phyloP scores from a whole-genome alignment of 2,113 vertebrate genomes.

The Sclerurus mexicanus region DNA sequence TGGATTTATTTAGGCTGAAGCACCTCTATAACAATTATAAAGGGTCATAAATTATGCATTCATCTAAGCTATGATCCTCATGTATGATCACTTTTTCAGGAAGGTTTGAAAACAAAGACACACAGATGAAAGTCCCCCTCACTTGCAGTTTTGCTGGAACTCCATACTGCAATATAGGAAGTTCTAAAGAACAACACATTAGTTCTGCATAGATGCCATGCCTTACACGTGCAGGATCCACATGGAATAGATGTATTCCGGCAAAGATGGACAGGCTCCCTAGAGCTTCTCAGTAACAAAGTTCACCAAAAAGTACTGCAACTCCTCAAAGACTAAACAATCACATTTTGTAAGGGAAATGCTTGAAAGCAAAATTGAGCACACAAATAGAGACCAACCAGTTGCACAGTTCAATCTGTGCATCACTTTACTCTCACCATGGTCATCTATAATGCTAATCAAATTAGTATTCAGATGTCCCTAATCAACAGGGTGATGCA shows the following conservation, averaged over 20 bases:
- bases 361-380: not conserved
- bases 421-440: not conserved
- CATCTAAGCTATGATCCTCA: not conserved
- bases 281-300: not conserved
- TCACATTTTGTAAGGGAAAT: not conserved
- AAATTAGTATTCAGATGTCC: not conserved
- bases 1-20: not conserved
- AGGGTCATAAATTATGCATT: not conserved
- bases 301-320: not conserved
- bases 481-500: not conserved
- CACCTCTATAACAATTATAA: not conserved
- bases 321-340: not conserved
- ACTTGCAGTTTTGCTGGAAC: not conserved
- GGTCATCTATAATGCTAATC: conserved; percentile 11
- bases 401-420: not conserved
- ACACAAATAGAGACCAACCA: not conserved
- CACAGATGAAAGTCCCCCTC: not conserved
- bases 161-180: not conserved
- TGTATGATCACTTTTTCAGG: not conserved
- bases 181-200: not conserved
- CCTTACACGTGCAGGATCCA: not conserved
- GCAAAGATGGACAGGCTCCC: not conserved
- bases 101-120: not conserved
- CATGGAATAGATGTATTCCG: not conserved
- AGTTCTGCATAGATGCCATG: not conserved